Base-by-base conservation (phyloP, 2,888 invertebrate genomes). In the Lithophane semibrunnea region DNA sequence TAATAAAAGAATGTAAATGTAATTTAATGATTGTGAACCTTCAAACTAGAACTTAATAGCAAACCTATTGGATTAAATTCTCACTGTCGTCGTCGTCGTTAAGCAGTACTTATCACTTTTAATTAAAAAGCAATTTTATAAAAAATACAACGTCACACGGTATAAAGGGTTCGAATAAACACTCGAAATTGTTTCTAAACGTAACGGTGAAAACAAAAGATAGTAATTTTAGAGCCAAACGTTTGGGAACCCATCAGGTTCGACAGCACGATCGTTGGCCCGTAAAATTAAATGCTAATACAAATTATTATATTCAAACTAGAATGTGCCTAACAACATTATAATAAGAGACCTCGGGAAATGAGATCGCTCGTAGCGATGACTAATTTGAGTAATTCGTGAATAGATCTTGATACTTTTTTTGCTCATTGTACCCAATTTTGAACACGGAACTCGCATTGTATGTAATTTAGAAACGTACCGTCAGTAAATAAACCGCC, bases 201-300 rank as follows among this genome's bases (percentile, higher is more conserved):
- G 81, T 86, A 83, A 87, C 86, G 82, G 80, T 75, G 82, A 89
- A 89, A 85, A 90, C 90, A 91, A 92, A 91, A 91, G 90, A 88
- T 88, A 89, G 90, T 91, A 91, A 92, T 92, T 92, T 91, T 75
- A 86, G 85, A 89, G 87, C 76, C 87, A 88, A 90, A 88, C 88
- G 87, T 92, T 94, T 94, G 93, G 92, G 93, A 94, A 94, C 94
- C 88, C 88, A 88, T 89, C 90, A 89, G 89, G 91, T 79, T 88
- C 89, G 88, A 88, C 92, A 93, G 86, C 87, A 85, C 84, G 92
- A 92, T 91, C 95, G 92, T 93, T 94, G 92, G 94, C 90, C 94
- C 93, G 94, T 94, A 92, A 96, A 96, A 96, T 96, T 95, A 96
- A 96, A 96, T 96, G 96, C 95, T 96, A 96, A 96, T 96, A 95